Conservation (phyloP, 2,797 vertebrate species). For the Remorina albescens region DNA sequence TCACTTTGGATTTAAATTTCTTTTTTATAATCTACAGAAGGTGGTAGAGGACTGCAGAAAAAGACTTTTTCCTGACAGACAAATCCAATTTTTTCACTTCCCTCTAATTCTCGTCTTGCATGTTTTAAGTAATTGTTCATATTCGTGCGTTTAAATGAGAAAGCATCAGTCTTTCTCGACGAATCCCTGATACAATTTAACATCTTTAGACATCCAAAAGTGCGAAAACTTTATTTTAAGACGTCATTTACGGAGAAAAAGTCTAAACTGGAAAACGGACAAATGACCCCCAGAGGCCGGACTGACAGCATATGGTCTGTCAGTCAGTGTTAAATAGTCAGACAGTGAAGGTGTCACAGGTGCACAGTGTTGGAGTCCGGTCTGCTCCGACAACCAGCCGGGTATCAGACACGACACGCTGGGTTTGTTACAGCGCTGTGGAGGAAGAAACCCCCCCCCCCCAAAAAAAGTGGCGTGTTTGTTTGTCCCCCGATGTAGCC, state of each 20-base stretch:
- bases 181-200: too few relatives aligned
- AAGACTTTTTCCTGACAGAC: too few relatives aligned
- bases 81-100: neutral
- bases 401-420: slow-evolving; percentile 10
- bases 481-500: slow-evolving; percentile 18
- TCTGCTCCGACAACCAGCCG: slow-evolving; percentile 16
- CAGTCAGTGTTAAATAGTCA: slow-evolving; percentile 38
- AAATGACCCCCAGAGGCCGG: slow-evolving; percentile 2
- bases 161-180: neutral
- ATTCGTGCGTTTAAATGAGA: neutral
- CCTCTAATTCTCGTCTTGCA: neutral
- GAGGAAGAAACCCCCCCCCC: neutral
- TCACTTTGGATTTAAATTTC: too few relatives aligned
- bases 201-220: neutral
- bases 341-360: slow-evolving; percentile 30
- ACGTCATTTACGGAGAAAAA: slow-evolving; percentile 8
- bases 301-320: slow-evolving; percentile 33
- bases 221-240: neutral
- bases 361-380: slow-evolving; percentile 19
- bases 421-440: slow-evolving; percentile 9
- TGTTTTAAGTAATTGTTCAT: too few relatives aligned
- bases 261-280: neutral
- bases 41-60: too few relatives aligned
- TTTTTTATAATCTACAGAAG: too few relatives aligned
- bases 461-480: slow-evolving; percentile 3